A percentile compares a stretch with the other conserved stretches of the same genome.
phyloP scores from a whole-genome alignment of 2,888 invertebrate species.

The Drosophila putrida region DNA sequence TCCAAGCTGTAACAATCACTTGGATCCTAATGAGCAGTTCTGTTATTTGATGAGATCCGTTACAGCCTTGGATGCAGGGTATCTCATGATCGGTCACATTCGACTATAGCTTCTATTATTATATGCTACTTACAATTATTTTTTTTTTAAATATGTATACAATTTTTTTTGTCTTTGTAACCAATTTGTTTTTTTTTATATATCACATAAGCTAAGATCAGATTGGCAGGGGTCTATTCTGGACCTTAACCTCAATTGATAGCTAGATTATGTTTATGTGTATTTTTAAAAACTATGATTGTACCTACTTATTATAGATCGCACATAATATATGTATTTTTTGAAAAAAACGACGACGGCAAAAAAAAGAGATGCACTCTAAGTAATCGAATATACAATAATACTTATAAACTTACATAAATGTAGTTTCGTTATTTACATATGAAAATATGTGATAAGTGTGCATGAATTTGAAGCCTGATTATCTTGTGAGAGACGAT shows the following conservation, averaged over 20 bases:
- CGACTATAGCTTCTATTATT: slow-evolving; percentile 20
- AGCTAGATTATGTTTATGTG: slow-evolving; percentile 12
- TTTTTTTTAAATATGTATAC: slow-evolving; percentile 1
- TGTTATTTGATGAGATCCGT: not conserved
- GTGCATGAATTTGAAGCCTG: not conserved
- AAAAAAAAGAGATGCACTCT: slow-evolving; percentile 23
- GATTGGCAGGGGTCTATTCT: slow-evolving; percentile 4
- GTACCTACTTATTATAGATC: slow-evolving; percentile 17
- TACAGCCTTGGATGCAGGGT: slow-evolving; percentile 1
- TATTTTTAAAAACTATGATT: slow-evolving; percentile 15
- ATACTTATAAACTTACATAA: slow-evolving; percentile 4
- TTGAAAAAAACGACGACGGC: slow-evolving; percentile 2
- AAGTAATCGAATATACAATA: slow-evolving; percentile 46
- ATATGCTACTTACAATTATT: slow-evolving; percentile 4
- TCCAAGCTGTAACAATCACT: not conserved
- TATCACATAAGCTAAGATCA: slow-evolving; percentile 13
- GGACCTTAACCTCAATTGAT: slow-evolving; percentile 25
- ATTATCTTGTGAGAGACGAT: slow-evolving; percentile 1
- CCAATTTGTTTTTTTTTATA: not conserved
- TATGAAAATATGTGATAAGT: slow-evolving; percentile 1
- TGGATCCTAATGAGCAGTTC: not conserved
- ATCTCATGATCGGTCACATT: slow-evolving; percentile 11
- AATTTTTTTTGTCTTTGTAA: slow-evolving; percentile 10
- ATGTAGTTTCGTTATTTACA: slow-evolving; percentile 8
- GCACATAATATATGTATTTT: slow-evolving; percentile 3